Percentiles rank a stretch among this genome's conserved stretches.
Evolutionary conservation across 2,888 invertebrate species (phyloP).

Genomic region (Tetragonisca angustula): DNA sequence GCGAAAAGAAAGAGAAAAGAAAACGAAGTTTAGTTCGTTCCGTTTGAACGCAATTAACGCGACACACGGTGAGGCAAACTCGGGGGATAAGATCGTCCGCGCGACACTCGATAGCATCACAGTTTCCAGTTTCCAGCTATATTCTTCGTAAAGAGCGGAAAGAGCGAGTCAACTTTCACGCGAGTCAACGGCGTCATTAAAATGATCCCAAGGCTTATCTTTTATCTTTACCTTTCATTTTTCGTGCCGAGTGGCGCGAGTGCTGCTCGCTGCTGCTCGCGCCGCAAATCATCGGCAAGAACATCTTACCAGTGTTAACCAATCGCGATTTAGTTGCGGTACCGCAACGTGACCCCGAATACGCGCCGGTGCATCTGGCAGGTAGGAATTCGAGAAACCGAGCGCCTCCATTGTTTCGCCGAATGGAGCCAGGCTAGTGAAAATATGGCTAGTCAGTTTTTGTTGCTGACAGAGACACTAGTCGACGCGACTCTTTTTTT

Average conservation of each 20-base stretch:
- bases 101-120: constrained; percentile 44
- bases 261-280: neutral
- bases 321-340: constrained; percentile 67
- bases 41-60: constrained; percentile 6
- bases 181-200: constrained; percentile 49
- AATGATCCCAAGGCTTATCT: constrained; percentile 44
- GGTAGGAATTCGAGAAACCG: constrained; percentile 44
- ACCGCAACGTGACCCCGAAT: constrained; percentile 67
- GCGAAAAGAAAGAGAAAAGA: neutral
- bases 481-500: neutral
- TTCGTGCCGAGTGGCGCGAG: neutral
- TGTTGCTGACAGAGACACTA: neutral
- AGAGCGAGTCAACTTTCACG: constrained; percentile 56
- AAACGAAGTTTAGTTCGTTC: neutral
- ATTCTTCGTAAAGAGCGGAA: constrained; percentile 20
- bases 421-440: constrained; percentile 12
- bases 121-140: constrained; percentile 6
- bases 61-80: neutral
- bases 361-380: constrained; percentile 41
- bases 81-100: constrained; percentile 13
- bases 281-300: constrained; percentile 49
- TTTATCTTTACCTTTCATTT: constrained; percentile 26
- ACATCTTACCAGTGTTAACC: constrained; percentile 62
- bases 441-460: constrained; percentile 4
- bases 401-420: constrained; percentile 48